Conservation (phyloP, 1,140 invertebrate genomes). For the Scaptomyza montana region DNA sequence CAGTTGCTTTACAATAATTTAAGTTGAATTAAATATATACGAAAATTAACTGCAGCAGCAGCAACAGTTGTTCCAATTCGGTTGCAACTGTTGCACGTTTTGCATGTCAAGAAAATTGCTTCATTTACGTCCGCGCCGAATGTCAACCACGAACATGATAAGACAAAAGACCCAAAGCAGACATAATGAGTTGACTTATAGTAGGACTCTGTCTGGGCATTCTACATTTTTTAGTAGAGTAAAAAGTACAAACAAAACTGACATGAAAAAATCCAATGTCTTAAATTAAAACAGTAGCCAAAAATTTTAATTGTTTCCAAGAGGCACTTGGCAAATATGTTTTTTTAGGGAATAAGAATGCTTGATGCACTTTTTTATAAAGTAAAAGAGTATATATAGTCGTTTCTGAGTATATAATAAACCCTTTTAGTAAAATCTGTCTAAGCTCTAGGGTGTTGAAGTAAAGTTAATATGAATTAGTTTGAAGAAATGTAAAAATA, state of each 20-base stretch:
- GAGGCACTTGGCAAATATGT: conserved; percentile 3
- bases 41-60: conserved; percentile 70
- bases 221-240: conserved; percentile 5
- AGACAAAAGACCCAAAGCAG: conserved; percentile 49
- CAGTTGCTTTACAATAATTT: conserved; percentile 69
- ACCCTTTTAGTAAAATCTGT: too few relatives aligned
- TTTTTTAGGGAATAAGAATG: not conserved
- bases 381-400: too few relatives aligned
- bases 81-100: conserved; percentile 76
- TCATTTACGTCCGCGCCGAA: conserved; percentile 76
- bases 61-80: conserved; percentile 34
- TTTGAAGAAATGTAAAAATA: too few relatives aligned
- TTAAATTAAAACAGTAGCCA: not conserved
- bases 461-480: too few relatives aligned
- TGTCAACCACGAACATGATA: conserved; percentile 80
- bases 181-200: conserved; percentile 75
- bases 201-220: conserved; percentile 39
- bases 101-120: conserved; percentile 79
- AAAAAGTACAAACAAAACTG: not conserved
- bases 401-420: too few relatives aligned
- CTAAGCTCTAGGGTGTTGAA: too few relatives aligned
- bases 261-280: not conserved
- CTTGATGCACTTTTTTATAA: not conserved
- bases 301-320: conserved; percentile 58
- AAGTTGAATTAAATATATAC: conserved; percentile 77